phyloP scores from a whole-genome alignment of 2,113 vertebrate species.

The Malurus elegans region DNA sequence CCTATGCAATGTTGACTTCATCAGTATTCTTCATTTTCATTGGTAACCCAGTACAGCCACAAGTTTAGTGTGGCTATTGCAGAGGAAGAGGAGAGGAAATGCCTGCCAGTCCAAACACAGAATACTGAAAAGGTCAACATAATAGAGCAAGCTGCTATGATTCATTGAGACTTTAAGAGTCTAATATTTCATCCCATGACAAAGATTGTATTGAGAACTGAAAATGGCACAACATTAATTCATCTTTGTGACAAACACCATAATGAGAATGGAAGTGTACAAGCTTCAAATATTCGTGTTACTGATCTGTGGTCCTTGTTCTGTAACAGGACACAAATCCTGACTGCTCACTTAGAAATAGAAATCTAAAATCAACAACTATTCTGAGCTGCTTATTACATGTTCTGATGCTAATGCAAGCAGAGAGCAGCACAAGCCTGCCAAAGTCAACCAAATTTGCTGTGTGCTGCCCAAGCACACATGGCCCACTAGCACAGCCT shows the following conservation, averaged over 20 bases:
- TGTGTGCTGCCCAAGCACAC: neutral
- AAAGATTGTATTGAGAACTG: conserved; percentile 77
- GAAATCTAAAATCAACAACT: conserved; percentile 5
- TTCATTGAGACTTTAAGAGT: conserved; percentile 78
- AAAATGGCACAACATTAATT: conserved; percentile 81
- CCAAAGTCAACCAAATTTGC: neutral
- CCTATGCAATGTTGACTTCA: conserved; percentile 48
- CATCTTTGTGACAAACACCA: conserved; percentile 76
- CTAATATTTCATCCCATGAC: conserved; percentile 79
- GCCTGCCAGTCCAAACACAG: conserved; percentile 78
- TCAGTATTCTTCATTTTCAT: conserved; percentile 66
- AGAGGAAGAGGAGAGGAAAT: conserved; percentile 67
- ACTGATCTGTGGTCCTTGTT: conserved; percentile 54
- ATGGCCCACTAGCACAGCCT: neutral
- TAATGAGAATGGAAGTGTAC: conserved; percentile 71
- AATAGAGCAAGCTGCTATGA: conserved; percentile 71
- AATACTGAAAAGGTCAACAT: conserved; percentile 82
- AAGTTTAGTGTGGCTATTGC: conserved; percentile 34
- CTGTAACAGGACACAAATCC: conserved; percentile 45
- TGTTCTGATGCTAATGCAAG: neutral
- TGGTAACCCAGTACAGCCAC: conserved; percentile 55
- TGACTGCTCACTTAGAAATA: neutral
- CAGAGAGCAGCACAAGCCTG: neutral
- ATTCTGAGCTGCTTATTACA: neutral
- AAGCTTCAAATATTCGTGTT: conserved; percentile 59